These are phyloP conservation scores for Parnassius glacialis DNA, from an alignment of 2,888 invertebrate genomes.

Conservation along the genomic window DNA sequence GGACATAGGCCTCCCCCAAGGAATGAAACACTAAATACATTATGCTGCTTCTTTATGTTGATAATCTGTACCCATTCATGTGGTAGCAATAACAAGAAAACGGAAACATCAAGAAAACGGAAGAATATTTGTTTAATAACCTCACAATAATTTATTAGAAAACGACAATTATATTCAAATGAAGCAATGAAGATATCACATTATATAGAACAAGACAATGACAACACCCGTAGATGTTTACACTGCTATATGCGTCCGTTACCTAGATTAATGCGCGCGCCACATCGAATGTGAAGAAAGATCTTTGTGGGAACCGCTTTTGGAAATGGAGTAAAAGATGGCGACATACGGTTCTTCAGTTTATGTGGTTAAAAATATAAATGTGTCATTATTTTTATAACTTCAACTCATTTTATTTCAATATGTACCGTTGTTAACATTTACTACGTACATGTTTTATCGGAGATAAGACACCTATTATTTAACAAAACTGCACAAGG, in stretches of 20 bases:
- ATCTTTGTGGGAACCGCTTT: conserved; percentile 74
- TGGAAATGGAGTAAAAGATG: conserved; percentile 56
- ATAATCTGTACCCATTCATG: too few relatives aligned
- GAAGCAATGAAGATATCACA: conserved; percentile 14
- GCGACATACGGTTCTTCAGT: conserved; percentile 33
- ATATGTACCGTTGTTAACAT: too few relatives aligned
- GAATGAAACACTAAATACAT: too few relatives aligned
- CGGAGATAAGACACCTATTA: too few relatives aligned
- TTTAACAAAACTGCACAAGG: too few relatives aligned
- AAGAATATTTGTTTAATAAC: neutral
- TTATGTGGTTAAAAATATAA: neutral
- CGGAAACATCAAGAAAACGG: too few relatives aligned
- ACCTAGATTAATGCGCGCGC: conserved; percentile 74
- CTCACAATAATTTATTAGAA: neutral
- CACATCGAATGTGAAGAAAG: conserved; percentile 72
- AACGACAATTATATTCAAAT: conserved; percentile 15
- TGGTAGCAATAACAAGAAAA: too few relatives aligned
- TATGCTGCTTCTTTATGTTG: too few relatives aligned
- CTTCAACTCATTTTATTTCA: too few relatives aligned
- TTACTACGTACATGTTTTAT: too few relatives aligned
- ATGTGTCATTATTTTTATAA: too few relatives aligned
- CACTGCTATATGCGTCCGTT: conserved; percentile 54
- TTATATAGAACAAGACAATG: conserved; percentile 29
- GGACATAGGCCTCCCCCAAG: too few relatives aligned
- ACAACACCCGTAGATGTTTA: conserved; percentile 34